Evolutionary conservation across 2,888 invertebrate species (phyloP).

Genomic region (Cyaniris semiargus): DNA sequence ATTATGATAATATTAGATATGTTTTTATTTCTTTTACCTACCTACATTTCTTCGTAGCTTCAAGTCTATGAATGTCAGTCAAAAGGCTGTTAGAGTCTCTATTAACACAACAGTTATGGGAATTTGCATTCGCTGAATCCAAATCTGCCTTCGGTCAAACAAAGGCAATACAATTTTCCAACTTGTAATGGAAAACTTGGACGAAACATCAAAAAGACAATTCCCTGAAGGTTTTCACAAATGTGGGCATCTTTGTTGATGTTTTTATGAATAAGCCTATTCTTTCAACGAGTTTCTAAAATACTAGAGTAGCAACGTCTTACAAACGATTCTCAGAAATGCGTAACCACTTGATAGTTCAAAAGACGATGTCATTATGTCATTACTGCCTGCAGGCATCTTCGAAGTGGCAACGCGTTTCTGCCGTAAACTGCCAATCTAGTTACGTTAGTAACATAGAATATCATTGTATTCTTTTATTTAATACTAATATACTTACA

Average conservation of each 20-base stretch:
- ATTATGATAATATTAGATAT: too few relatives aligned
- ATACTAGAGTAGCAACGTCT: too few relatives aligned
- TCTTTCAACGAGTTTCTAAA: too few relatives aligned
- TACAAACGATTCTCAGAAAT: too few relatives aligned
- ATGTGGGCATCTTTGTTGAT: neutral
- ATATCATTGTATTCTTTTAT: too few relatives aligned
- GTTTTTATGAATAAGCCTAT: neutral
- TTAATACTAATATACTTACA: too few relatives aligned
- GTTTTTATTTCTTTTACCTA: neutral
- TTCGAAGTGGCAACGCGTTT: too few relatives aligned
- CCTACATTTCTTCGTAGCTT: neutral
- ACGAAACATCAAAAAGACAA: neutral
- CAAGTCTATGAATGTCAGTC: neutral
- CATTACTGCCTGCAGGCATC: too few relatives aligned
- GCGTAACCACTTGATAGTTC: too few relatives aligned
- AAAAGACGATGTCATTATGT: too few relatives aligned
- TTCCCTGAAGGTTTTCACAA: neutral
- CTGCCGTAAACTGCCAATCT: too few relatives aligned
- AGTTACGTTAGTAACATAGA: too few relatives aligned
- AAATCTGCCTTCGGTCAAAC: constrained; percentile 2
- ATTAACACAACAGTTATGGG: neutral
- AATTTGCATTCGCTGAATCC: neutral
- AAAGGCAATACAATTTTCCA: constrained; percentile 2
- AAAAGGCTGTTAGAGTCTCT: neutral
- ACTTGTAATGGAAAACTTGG: constrained; percentile 5